A percentile compares a stretch with the other conserved stretches of the same genome.
Conservation (phyloP, 2,888 invertebrate genomes). For the Neoascia interrupta region DNA sequence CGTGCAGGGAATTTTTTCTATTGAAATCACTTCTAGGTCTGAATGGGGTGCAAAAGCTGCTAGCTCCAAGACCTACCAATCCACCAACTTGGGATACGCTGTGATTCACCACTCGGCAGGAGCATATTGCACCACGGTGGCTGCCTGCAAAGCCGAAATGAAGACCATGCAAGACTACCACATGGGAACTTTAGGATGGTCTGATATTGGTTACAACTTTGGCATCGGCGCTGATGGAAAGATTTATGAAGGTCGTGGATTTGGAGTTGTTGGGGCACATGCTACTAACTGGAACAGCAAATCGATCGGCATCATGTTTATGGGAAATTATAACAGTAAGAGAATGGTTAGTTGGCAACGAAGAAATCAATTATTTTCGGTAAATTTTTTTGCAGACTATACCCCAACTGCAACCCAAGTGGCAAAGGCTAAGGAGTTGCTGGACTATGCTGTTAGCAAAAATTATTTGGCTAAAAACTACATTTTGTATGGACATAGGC, state of each 20-base stretch:
- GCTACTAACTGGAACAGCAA: conserved; percentile 75
- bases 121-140: conserved; percentile 72
- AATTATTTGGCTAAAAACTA: conserved; percentile 74
- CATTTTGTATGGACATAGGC: conserved; percentile 75
- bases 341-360: too few relatives aligned
- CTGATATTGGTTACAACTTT: conserved; percentile 77
- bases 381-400: conserved; percentile 60
- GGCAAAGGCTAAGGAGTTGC: conserved; percentile 72
- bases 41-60: conserved; percentile 76
- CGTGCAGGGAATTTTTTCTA: conserved; percentile 49
- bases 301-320: conserved; percentile 76
- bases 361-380: too few relatives aligned
- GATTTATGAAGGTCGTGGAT: conserved; percentile 77
- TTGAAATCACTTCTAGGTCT: conserved; percentile 73
- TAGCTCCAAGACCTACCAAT: conserved; percentile 69
- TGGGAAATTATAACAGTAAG: conserved; percentile 70
- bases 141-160: conserved; percentile 73
- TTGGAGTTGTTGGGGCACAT: conserved; percentile 75
- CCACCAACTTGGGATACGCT: conserved; percentile 71
- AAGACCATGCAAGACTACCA: conserved; percentile 76
- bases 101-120: conserved; percentile 75
- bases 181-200: conserved; percentile 75
- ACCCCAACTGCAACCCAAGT: conserved; percentile 72
- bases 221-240: conserved; percentile 77
- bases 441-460: conserved; percentile 72